These are phyloP conservation scores for Hydra vulgaris DNA, from an alignment of 30 jellyfish, hydroid and myxozoan species.

Conservation along the genomic window DNA sequence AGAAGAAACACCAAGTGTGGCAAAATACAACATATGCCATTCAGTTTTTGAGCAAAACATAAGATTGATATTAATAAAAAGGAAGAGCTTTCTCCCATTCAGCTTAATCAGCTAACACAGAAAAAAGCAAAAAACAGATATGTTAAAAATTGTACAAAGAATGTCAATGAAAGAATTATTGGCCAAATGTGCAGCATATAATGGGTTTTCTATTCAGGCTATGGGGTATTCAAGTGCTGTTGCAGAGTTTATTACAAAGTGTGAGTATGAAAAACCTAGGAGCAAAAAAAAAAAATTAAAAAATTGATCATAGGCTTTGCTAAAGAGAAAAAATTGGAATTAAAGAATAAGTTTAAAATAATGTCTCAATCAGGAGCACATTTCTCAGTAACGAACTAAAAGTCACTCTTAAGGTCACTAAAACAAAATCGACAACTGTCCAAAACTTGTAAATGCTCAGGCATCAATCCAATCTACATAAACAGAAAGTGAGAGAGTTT, in stretches of 20 bases:
- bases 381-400: too few relatives aligned
- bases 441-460: too few relatives aligned
- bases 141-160: background rate
- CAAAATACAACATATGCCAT: too few relatives aligned
- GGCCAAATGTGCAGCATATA: background rate
- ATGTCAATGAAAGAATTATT: background rate
- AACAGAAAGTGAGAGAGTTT: too few relatives aligned
- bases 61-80: background rate
- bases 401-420: too few relatives aligned
- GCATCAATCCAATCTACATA: too few relatives aligned
- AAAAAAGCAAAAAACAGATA: background rate
- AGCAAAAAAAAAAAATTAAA: background rate
- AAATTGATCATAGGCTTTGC: background rate
- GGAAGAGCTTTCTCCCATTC: background rate
- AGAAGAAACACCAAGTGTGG: too few relatives aligned
- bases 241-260: background rate
- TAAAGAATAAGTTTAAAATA: background rate
- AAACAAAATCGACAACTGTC: too few relatives aligned
- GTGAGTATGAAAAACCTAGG: background rate
- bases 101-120: background rate
- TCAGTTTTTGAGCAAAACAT: background rate
- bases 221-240: background rate
- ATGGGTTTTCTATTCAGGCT: background rate
- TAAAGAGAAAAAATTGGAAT: background rate
- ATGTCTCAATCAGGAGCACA: background rate